Evolutionary conservation across 1,140 invertebrate species (phyloP), one percentile per base, ranked within the genome.

Genomic region (Lanistes nyassanus): DNA sequence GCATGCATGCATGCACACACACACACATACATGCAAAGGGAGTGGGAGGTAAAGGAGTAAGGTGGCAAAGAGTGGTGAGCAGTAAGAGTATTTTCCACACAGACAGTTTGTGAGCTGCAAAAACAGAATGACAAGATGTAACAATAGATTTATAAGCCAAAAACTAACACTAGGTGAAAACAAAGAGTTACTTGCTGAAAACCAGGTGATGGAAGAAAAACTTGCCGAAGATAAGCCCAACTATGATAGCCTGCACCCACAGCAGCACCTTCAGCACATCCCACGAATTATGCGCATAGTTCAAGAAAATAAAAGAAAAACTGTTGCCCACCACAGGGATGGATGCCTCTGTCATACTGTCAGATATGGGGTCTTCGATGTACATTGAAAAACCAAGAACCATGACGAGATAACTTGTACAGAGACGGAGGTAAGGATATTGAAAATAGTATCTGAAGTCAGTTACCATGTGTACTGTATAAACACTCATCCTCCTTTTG

Each of bases 311-410:
- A 82, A 92, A 91, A 53, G 91, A 90, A 84, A 91, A 91, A 34
- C 91, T 90, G 83, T 91, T 91, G 5, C 91, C 91, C 31, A 91
- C 88, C 66, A 92, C 86, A n/a, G 91, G 90, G 76, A 92, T 91
- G 73, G 86, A 86, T 75, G 90, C 90, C 82, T 92, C 91, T 71
- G 86, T 88, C 60, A 89, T 84, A 77, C 91, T 91, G 83, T 92
- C 91, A 0, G 91, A 91, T 21, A 92, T 88, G n/a, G 91, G 91
- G 82, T 92, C 91, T 79, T 92, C 91, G 29, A 91, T 91, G 84
- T 92, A 92, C 19, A 92, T 89, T 34, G 92, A 84, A 80, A 92
- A 92, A 83, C 92, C 92, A 79, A 91, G 92, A 79, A 92, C 90
- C 31, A 91, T 91, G 21, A 92, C 91, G 79, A 91, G 88, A 79